These are phyloP conservation scores for Aphelinus atriplicis DNA, from an alignment of 1,140 invertebrate species.

Conservation along the genomic window DNA sequence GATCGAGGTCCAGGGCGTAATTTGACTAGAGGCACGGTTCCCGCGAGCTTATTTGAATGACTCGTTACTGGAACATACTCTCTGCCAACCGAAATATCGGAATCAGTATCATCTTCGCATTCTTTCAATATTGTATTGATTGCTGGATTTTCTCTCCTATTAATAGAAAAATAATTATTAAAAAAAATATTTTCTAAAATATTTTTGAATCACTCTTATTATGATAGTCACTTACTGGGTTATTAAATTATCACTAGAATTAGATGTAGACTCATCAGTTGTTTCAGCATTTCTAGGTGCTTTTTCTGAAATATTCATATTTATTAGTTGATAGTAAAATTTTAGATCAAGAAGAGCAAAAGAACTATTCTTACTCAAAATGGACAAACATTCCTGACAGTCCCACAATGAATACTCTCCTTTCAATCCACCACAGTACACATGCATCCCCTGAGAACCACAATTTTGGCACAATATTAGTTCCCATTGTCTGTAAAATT, in stretches of 20 bases:
- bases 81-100: conserved; percentile 57
- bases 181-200: background rate
- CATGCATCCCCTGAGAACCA: conserved; percentile 70
- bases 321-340: no score
- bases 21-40: conserved; percentile 23
- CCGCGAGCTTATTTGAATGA: conserved; percentile 9
- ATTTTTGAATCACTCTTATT: background rate
- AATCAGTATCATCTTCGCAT: conserved; percentile 47
- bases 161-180: background rate
- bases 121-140: conserved; percentile 21
- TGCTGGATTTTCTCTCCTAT: conserved; percentile 17
- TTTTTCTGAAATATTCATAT: conserved; percentile 12
- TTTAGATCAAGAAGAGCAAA: background rate
- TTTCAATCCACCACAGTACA: conserved; percentile 63
- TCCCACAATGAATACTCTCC: conserved; percentile 57
- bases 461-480: conserved; percentile 68
- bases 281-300: background rate
- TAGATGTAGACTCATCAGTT: conserved; percentile 30
- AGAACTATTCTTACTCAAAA: conserved; percentile 45
- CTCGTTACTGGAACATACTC: conserved; percentile 35
- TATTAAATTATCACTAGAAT: conserved; percentile 15
- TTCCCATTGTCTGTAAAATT: conserved; percentile 66
- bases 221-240: conserved; percentile 20
- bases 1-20: conserved; percentile 55
- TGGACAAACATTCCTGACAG: conserved; percentile 56